These are phyloP conservation scores for Callyntrura guangdongensis DNA, from an alignment of 2,888 invertebrate species.

Conservation along the genomic window DNA sequence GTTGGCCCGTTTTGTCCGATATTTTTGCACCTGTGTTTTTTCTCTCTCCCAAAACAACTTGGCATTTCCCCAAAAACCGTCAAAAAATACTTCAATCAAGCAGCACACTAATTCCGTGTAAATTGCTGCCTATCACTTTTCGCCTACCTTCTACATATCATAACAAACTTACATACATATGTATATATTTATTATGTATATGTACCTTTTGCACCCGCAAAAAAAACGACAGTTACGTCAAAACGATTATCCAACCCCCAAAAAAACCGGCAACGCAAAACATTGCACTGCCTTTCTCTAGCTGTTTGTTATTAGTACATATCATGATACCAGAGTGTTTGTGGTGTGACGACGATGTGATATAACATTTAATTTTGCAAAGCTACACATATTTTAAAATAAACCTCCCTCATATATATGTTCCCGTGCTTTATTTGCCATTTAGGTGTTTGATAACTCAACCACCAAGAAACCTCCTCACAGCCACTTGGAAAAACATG, in stretches of 20 bases:
- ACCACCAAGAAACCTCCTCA: no score
- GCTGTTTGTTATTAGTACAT: no score
- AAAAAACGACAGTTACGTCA: constrained; percentile 42
- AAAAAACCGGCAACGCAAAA: constrained; percentile 9
- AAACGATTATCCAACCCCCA: constrained; percentile 23
- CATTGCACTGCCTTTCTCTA: no score
- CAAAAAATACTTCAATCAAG: not conserved
- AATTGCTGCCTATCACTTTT: no score
- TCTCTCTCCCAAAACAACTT: not conserved
- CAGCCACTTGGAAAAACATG: no score
- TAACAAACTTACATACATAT: not conserved
- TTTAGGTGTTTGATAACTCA: no score
- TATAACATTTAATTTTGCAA: no score
- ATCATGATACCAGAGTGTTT: no score
- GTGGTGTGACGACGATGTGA: no score
- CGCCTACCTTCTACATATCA: not conserved
- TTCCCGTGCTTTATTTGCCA: no score
- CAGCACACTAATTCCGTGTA: not conserved
- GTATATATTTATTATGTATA: not conserved
- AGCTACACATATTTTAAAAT: no score
- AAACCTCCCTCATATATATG: no score
- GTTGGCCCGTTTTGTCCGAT: not conserved
- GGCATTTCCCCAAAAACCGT: not conserved
- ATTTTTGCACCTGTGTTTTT: constrained; percentile 1
- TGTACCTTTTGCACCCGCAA: not conserved